phyloP scores from a whole-genome alignment of 1,140 invertebrate species.

The Macrostomum lignano region DNA sequence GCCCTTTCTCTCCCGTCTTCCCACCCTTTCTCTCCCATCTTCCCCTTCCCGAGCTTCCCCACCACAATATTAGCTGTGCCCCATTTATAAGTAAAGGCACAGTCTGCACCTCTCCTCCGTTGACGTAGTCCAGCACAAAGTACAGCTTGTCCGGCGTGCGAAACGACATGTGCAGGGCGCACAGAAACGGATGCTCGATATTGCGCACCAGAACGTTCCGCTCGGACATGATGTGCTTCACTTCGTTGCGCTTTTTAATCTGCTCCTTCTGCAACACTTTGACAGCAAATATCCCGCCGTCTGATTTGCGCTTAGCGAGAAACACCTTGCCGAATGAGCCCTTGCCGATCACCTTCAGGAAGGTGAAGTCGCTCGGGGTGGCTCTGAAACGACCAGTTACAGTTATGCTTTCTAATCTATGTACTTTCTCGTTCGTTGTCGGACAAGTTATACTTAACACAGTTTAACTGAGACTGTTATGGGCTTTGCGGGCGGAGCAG shows the following conservation, averaged over 20 bases:
- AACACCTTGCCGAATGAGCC: conserved; percentile 85
- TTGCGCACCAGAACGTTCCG: conserved; percentile 66
- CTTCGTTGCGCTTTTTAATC: conserved; percentile 94
- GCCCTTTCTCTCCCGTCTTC: no score
- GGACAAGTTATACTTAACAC: no score
- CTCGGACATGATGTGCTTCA: conserved; percentile 84
- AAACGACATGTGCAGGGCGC: conserved; percentile 75
- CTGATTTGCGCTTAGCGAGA: conserved; percentile 54
- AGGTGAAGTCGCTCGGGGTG: conserved; percentile 37
- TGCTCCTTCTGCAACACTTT: conserved; percentile 96
- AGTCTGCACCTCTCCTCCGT: conserved; percentile 87
- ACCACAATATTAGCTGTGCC: no score
- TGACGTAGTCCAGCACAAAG: conserved; percentile 97
- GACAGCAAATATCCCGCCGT: conserved; percentile 71
- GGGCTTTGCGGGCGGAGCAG: no score
- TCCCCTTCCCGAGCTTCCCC: no score
- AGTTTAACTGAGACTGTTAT: no score
- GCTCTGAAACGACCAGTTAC: conserved; percentile 22
- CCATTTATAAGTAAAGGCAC: no score
- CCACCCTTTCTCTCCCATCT: no score
- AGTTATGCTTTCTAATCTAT: neutral
- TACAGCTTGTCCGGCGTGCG: conserved; percentile 72
- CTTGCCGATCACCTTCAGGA: conserved; percentile 46
- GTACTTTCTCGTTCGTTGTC: neutral
- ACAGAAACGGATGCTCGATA: conserved; percentile 75